phyloP scores from a whole-genome alignment of 2,113 vertebrate species.

The Perccottus glenii region DNA sequence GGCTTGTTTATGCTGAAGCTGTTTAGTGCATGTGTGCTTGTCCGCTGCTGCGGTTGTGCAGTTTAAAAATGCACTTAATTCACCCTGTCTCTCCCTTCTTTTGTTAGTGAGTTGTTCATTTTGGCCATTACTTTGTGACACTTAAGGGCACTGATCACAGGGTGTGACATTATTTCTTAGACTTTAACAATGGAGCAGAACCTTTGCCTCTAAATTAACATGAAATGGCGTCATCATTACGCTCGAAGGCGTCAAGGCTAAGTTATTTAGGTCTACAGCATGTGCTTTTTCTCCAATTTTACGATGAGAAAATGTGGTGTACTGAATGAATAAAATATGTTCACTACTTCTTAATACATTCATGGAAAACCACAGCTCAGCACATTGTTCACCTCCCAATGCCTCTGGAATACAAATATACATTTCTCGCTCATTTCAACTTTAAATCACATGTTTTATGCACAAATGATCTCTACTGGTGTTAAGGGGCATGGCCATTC shows the following conservation, averaged over 20 bases:
- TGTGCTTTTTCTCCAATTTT: slow-evolving; percentile 22
- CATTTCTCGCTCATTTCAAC: slow-evolving; percentile 3
- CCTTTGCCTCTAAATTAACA: slow-evolving; percentile 12
- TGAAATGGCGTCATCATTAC: slow-evolving; percentile 8
- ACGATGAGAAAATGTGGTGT: slow-evolving; percentile 20
- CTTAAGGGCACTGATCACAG: neutral
- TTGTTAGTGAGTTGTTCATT: neutral
- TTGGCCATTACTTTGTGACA: neutral
- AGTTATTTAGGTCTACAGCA: slow-evolving; percentile 22
- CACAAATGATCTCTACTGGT: slow-evolving; percentile 13
- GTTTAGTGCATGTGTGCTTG: neutral
- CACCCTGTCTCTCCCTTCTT: neutral
- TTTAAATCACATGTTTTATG: slow-evolving; percentile 28
- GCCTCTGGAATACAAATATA: slow-evolving; percentile 47
- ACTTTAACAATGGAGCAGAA: neutral
- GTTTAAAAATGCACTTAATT: no score
- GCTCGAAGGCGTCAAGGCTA: slow-evolving; percentile 18
- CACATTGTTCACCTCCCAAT: slow-evolving; percentile 26
- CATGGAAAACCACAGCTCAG: slow-evolving; percentile 37
- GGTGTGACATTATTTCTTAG: neutral
- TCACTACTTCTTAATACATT: slow-evolving; percentile 35
- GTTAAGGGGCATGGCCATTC: no score
- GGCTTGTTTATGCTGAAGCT: neutral
- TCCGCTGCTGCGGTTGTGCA: neutral
- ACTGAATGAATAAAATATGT: slow-evolving; percentile 61